These are phyloP conservation scores for Capreolus pygargus DNA, from an alignment of 2,113 vertebrate genomes.

Conservation along the genomic window DNA sequence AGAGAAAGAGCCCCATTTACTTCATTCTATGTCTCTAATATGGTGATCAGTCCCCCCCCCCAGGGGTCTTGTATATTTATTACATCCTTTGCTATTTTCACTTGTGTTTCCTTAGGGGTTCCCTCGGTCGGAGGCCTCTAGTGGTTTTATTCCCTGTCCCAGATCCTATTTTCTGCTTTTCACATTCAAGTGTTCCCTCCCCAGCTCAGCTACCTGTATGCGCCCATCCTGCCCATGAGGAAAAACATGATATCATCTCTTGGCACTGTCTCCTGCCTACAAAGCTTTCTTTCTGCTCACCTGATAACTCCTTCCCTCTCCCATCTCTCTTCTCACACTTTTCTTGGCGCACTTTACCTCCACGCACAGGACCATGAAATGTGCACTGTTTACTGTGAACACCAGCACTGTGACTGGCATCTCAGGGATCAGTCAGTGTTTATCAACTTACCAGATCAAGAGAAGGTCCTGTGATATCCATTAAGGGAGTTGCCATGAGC, in stretches of 20 bases:
- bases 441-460: background rate
- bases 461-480: background rate
- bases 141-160: background rate
- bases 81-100: background rate
- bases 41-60: accelerated
- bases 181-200: background rate
- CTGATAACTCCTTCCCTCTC: background rate
- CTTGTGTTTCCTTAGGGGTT: background rate
- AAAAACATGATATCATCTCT: background rate
- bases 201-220: background rate
- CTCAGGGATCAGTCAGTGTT: background rate
- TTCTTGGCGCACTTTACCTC: background rate
- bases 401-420: background rate
- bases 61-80: background rate
- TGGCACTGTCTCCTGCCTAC: background rate
- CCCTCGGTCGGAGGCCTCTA: background rate
- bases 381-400: background rate
- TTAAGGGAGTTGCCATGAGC: background rate
- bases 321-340: background rate
- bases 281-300: background rate
- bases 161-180: background rate
- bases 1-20: background rate
- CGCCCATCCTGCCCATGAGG: accelerated
- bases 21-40: background rate
- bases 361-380: accelerated